A percentile compares a stretch with the other conserved stretches of the same genome.
phyloP scores from a whole-genome alignment of 2,797 vertebrate genomes.

The Nannoperca australis region DNA sequence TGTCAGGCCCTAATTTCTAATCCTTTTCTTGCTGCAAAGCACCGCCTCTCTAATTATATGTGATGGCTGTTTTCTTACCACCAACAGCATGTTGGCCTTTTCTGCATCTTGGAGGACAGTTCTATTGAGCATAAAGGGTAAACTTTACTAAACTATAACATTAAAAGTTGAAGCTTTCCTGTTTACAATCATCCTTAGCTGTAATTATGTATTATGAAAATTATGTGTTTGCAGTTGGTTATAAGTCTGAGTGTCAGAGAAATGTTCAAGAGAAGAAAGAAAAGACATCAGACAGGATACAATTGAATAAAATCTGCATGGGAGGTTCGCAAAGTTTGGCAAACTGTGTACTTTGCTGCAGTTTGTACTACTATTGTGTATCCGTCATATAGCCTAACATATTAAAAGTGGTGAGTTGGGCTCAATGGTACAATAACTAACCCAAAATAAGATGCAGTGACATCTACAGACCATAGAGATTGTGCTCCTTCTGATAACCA shows the following conservation, averaged over 20 bases:
- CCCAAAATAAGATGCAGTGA: background rate
- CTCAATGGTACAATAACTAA: background rate
- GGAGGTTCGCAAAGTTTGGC: background rate
- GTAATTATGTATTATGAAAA: slow-evolving; percentile 44
- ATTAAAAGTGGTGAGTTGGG: background rate
- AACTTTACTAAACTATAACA: background rate
- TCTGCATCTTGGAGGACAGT: slow-evolving; percentile 9
- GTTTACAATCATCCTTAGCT: background rate
- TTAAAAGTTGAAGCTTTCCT: background rate
- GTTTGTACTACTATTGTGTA: background rate
- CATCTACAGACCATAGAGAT: slow-evolving; percentile 1
- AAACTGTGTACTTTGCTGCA: background rate
- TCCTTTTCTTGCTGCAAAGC: slow-evolving; percentile 31
- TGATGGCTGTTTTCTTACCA: slow-evolving; percentile 36
- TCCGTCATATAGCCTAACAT: background rate
- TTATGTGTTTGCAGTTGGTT: slow-evolving; percentile 27
- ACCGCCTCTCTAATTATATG: slow-evolving; percentile 61
- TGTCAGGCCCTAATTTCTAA: slow-evolving; percentile 62
- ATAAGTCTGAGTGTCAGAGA: background rate
- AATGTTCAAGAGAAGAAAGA: background rate
- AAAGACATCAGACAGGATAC: background rate
- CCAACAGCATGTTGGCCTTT: slow-evolving; percentile 46
- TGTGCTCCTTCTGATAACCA: background rate
- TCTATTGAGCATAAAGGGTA: slow-evolving; percentile 16
- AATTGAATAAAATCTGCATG: background rate